phyloP scores from a whole-genome alignment of 2,113 vertebrate species.

The Engystomops pustulosus region DNA sequence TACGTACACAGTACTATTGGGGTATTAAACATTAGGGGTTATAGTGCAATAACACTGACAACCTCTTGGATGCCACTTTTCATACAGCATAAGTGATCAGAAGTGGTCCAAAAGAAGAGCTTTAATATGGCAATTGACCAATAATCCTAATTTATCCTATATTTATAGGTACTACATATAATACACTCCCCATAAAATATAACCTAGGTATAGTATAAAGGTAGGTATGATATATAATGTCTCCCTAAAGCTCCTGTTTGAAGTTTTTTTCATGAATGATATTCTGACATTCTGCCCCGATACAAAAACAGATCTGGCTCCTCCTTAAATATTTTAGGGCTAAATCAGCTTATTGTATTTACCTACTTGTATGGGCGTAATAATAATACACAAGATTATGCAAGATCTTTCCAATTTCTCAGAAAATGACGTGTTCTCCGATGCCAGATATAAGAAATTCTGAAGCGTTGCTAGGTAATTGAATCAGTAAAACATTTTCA shows the following conservation, averaged over 20 bases:
- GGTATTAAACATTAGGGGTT: background rate
- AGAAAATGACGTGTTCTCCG: background rate
- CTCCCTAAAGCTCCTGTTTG: background rate
- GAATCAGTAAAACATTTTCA: slow-evolving; percentile 44
- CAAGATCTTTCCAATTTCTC: background rate
- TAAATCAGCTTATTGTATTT: background rate
- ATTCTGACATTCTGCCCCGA: background rate
- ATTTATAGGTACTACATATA: too few relatives aligned
- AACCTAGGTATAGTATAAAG: too few relatives aligned
- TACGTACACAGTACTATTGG: too few relatives aligned
- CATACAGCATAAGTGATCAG: background rate
- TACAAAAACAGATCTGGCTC: background rate
- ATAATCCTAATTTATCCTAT: too few relatives aligned
- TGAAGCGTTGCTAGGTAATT: slow-evolving; percentile 56
- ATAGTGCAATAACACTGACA: background rate
- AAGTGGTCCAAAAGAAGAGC: background rate
- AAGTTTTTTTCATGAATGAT: background rate
- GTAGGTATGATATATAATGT: too few relatives aligned
- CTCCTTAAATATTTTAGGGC: too few relatives aligned
- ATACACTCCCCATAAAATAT: too few relatives aligned
- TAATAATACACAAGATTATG: background rate
- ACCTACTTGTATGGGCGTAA: background rate
- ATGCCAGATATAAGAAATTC: slow-evolving; percentile 1
- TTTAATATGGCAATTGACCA: background rate
- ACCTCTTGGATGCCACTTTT: background rate